Base-by-base conservation (phyloP, 2,797 vertebrate species). In the Fundulus diaphanus region DNA sequence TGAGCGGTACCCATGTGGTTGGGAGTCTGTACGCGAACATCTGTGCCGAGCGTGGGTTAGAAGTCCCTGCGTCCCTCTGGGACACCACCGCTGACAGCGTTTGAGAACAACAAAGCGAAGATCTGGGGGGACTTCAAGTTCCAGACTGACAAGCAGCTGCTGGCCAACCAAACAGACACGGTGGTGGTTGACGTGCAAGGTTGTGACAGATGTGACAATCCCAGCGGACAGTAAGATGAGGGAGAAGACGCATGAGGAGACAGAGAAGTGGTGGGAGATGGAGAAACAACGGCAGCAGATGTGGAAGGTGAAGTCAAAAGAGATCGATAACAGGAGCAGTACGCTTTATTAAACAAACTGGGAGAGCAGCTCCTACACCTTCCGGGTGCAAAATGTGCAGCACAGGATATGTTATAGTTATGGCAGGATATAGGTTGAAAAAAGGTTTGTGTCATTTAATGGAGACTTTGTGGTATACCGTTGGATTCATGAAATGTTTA, bases 121-220 rank as follows among this genome's bases (percentile, higher is more conserved):
- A 56, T 71, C 68, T 59, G 24, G 73, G 16, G 78, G 59, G 69
- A 80, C 68, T 74, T 79, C 72, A 63, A 74, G 66, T 72, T 80
- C 68, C 73, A 75, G 73, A 80, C 68, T 76, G 73, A 76, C 68
- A 80, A 72, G 61, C 78, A 80, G 78, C 65, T 79, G 77, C 76
- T 78, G 70, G 70, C 76, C 72, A 74, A 35, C 77, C 77, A 74
- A 73, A 48, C 72, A 74, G 67, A 76, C 73, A 72, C 24, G 46
- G 68, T 57, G 52, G 63, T 40, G 78, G 73, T 56, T 66, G 73
- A 76, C 73, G n/a, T 46, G 70, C 37, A 59, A 76, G 68, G 78
- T 78, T 73, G 70, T 78, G 73, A 75, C 73, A 76, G 68, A 75
- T 71, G 78, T 71, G 59, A 63, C 66, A 69, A 75, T 80, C 68